Percentiles rank a stretch among this genome's conserved stretches.
Evolutionary conservation across 1,140 invertebrate species (phyloP).

Genomic region (Eriosoma lanigerum): DNA sequence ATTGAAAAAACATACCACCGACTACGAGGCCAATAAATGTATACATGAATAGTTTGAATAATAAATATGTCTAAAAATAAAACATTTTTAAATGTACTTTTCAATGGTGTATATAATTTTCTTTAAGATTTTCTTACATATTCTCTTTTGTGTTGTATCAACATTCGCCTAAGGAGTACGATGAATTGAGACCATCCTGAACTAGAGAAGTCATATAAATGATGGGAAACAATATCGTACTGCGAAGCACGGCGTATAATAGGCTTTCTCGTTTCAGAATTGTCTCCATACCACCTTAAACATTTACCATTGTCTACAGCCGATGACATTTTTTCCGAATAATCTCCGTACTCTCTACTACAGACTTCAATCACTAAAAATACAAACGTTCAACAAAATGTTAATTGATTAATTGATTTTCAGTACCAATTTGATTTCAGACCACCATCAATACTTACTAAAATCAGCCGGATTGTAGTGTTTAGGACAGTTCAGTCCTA

Average conservation of each 20-base stretch:
- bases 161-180: constrained; percentile 68
- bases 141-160: constrained; percentile 66
- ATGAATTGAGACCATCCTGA: constrained; percentile 68
- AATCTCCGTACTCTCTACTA: constrained; percentile 70
- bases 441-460: constrained; percentile 61
- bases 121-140: constrained; percentile 62
- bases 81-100: constrained; percentile 1
- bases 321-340: constrained; percentile 66
- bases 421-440: background rate
- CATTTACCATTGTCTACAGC: constrained; percentile 66
- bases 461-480: constrained; percentile 84
- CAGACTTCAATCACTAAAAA: constrained; percentile 75
- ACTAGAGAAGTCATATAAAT: constrained; percentile 62
- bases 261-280: constrained; percentile 51
- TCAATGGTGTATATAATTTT: background rate
- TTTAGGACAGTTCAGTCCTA: constrained; percentile 71
- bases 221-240: constrained; percentile 53
- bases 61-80: constrained; percentile 67
- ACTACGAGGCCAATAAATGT: constrained; percentile 70
- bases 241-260: constrained; percentile 34
- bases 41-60: constrained; percentile 69
- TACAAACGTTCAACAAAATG: constrained; percentile 45
- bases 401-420: background rate
- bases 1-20: constrained; percentile 69
- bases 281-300: constrained; percentile 59